These are phyloP conservation scores for Atopsyche davidsoni DNA, from an alignment of 1,140 invertebrate species.

Conservation along the genomic window DNA sequence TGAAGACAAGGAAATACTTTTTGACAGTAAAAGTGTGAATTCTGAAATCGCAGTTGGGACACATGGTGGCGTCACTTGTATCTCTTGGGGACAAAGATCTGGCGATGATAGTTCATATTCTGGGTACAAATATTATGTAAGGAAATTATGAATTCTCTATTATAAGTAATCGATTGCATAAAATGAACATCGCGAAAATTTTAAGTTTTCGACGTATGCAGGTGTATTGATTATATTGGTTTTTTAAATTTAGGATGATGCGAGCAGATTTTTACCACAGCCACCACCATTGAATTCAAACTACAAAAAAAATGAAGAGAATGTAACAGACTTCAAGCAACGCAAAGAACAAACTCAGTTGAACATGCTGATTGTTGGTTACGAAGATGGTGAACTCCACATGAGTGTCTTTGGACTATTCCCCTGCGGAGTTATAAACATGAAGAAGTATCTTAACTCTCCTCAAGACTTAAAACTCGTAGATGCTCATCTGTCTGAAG, in stretches of 20 bases:
- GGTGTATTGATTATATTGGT: too few relatives aligned
- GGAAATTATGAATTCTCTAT: conserved; percentile 20
- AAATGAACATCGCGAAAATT: conserved; percentile 3
- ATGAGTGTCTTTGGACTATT: conserved; percentile 82
- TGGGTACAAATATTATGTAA: conserved; percentile 44
- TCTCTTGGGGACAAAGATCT: conserved; percentile 53
- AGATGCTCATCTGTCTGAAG: conserved; percentile 54
- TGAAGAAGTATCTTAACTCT: conserved; percentile 51
- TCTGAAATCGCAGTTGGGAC: conserved; percentile 36
- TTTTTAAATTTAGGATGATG: conserved; percentile 45
- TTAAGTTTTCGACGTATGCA: conserved; percentile 4
- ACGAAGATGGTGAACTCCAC: conserved; percentile 63
- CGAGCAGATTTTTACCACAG: conserved; percentile 49
- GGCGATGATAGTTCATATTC: conserved; percentile 38
- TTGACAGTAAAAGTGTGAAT: conserved; percentile 55
- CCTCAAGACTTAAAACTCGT: conserved; percentile 52
- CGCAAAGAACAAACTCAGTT: conserved; percentile 61
- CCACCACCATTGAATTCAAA: conserved; percentile 40
- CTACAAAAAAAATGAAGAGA: conserved; percentile 45
- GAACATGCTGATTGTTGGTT: conserved; percentile 75
- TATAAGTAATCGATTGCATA: conserved; percentile 24
- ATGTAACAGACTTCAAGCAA: conserved; percentile 58
- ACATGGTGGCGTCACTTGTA: conserved; percentile 46
- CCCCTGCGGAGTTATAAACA: conserved; percentile 63
- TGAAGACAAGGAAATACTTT: conserved; percentile 79